phyloP scores from a whole-genome alignment of 2,113 vertebrate genomes.

The mouse (Mus musculus) region DNA sequence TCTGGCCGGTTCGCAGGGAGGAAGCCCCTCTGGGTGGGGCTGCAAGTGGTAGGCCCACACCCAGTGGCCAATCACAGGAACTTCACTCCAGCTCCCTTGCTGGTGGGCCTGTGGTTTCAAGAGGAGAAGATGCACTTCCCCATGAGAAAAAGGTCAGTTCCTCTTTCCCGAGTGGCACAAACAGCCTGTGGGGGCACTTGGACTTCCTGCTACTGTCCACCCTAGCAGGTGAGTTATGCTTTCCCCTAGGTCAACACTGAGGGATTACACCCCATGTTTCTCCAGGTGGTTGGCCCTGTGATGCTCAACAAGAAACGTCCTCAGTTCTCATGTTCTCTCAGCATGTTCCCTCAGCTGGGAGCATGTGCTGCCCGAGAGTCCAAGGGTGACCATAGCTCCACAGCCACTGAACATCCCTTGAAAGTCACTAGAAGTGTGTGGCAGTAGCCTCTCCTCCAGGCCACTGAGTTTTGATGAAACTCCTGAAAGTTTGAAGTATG shows the following conservation, averaged over 20 bases:
- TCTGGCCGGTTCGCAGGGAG: background rate
- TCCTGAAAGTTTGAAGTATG: background rate
- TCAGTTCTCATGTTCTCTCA: background rate
- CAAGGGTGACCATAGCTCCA: background rate
- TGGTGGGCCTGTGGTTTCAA: constrained; percentile 70
- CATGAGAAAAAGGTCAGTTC: constrained; percentile 77
- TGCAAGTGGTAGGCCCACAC: constrained; percentile 40
- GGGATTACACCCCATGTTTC: background rate
- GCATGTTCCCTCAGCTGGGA: background rate
- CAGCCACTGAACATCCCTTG: background rate
- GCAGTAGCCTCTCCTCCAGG: background rate
- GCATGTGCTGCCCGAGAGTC: background rate
- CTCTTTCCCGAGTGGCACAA: constrained; percentile 75
- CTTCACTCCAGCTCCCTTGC: constrained; percentile 55
- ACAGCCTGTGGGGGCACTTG: constrained; percentile 50
- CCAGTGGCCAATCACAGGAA: constrained; percentile 66
- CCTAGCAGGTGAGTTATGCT: constrained; percentile 62
- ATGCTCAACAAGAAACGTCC: background rate
- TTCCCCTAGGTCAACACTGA: background rate
- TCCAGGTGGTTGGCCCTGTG: background rate
- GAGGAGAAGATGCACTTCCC: constrained; percentile 76
- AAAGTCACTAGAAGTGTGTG: background rate
- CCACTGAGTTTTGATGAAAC: background rate
- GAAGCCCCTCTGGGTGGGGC: background rate
- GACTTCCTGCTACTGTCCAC: constrained; percentile 65